Evolutionary conservation across 2,113 vertebrate genomes (phyloP).

Genomic region (Nyctibius bracteatus): DNA sequence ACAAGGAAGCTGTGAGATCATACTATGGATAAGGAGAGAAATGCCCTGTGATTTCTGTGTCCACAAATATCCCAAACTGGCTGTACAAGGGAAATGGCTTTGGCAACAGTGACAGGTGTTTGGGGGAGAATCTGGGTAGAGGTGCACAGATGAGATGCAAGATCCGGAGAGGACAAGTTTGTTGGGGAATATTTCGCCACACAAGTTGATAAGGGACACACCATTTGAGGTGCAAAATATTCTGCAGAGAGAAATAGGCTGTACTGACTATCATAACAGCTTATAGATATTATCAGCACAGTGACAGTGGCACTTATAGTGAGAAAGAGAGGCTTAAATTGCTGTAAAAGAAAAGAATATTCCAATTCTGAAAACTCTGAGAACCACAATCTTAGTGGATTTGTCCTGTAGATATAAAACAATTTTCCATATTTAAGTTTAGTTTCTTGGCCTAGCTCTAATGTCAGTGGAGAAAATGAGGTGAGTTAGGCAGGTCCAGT

Average conservation of each 20-base stretch:
- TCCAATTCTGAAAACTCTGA: neutral
- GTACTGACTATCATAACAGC: neutral
- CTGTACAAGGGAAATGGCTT: neutral
- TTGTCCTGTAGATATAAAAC: neutral
- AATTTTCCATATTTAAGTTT: neutral
- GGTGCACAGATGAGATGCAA: neutral
- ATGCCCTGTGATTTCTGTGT: neutral
- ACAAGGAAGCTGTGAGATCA: neutral
- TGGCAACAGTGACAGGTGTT: neutral
- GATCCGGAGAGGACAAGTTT: neutral
- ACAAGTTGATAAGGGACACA: neutral
- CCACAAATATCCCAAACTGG: too few relatives aligned
- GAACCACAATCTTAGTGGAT: neutral
- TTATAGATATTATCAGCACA: neutral
- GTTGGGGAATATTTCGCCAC: too few relatives aligned
- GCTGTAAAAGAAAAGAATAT: neutral
- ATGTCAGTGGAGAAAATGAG: neutral
- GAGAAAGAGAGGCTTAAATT: neutral
- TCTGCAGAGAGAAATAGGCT: neutral
- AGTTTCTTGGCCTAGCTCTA: neutral
- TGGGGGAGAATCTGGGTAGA: neutral
- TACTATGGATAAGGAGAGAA: neutral
- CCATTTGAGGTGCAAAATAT: neutral
- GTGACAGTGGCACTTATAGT: neutral
- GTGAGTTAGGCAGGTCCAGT: neutral